These are phyloP conservation scores for Hemicrepidius hirtus DNA, from an alignment of 2,888 invertebrate genomes.

Conservation along the genomic window DNA sequence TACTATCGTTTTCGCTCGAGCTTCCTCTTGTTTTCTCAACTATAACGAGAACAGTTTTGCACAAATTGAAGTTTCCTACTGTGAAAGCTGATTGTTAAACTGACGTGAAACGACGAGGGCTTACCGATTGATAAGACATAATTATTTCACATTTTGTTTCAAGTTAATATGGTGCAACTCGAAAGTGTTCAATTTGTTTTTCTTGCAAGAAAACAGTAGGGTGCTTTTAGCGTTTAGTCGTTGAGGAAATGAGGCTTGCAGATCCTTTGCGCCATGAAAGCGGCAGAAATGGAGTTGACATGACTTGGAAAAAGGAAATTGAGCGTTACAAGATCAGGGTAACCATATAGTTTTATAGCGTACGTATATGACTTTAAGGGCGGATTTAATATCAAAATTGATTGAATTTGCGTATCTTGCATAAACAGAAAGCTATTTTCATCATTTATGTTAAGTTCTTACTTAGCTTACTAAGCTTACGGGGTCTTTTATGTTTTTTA, in stretches of 20 bases:
- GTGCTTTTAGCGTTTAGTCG: conserved; percentile 9
- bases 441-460: no score
- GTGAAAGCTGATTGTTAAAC: neutral
- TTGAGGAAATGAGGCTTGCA: conserved; percentile 26
- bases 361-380: neutral
- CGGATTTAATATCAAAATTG: neutral
- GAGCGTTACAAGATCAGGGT: conserved; percentile 6
- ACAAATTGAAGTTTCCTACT: conserved; percentile 9
- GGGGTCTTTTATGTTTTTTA: no score
- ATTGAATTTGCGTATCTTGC: no score
- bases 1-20: conserved; percentile 29
- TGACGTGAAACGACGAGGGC: neutral
- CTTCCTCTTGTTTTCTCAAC: conserved; percentile 15
- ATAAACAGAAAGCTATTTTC: no score
- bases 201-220: conserved; percentile 16
- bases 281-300: conserved; percentile 11
- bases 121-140: conserved; percentile 17
- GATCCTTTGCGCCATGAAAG: conserved; percentile 7
- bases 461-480: no score
- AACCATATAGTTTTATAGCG: neutral
- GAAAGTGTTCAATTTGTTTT: conserved; percentile 13
- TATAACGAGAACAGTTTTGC: conserved; percentile 11
- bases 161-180: neutral
- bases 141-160: conserved; percentile 15
- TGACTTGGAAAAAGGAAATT: conserved; percentile 16